Conservation (phyloP, 1,140 invertebrate genomes). For the Hycleus phaleratus region DNA sequence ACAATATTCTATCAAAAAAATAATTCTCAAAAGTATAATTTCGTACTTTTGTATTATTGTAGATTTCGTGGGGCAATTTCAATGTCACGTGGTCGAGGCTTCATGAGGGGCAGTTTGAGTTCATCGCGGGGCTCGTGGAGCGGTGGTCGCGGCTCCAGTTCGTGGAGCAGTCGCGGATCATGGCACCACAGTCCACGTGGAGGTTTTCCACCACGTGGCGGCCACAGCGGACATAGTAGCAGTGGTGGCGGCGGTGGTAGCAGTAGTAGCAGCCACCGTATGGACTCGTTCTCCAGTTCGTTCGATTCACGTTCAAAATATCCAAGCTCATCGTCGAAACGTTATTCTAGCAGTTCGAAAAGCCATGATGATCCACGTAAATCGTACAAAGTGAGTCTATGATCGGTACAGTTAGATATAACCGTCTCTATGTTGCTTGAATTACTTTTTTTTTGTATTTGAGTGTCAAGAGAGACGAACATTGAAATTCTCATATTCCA, state of each 20-base stretch:
- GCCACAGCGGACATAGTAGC: conserved; percentile 1
- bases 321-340: conserved; percentile 20
- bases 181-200: conserved; percentile 10
- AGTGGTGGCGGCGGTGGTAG: background rate
- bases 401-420: background rate
- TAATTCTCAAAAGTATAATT: no score
- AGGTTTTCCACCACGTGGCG: conserved; percentile 10
- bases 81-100: conserved; percentile 11
- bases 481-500: conserved; percentile 14
- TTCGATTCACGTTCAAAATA: conserved; percentile 28
- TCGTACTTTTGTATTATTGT: no score
- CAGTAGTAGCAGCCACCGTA: background rate
- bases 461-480: conserved; percentile 14
- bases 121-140: conserved; percentile 27
- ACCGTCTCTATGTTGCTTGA: conserved; percentile 18
- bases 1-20: no score
- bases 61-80: background rate
- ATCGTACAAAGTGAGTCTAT: conserved; percentile 31
- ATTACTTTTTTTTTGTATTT: conserved; percentile 9
- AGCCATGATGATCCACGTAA: conserved; percentile 29
- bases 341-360: conserved; percentile 12
- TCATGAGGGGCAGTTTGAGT: background rate
- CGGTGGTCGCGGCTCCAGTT: conserved; percentile 8
- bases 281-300: conserved; percentile 18
- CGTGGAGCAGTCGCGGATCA: conserved; percentile 4